Percentiles rank a stretch among this genome's conserved stretches.
These are phyloP conservation scores for Lophochroa leadbeateri DNA, from an alignment of 2,113 vertebrate genomes.

Conservation along the genomic window DNA sequence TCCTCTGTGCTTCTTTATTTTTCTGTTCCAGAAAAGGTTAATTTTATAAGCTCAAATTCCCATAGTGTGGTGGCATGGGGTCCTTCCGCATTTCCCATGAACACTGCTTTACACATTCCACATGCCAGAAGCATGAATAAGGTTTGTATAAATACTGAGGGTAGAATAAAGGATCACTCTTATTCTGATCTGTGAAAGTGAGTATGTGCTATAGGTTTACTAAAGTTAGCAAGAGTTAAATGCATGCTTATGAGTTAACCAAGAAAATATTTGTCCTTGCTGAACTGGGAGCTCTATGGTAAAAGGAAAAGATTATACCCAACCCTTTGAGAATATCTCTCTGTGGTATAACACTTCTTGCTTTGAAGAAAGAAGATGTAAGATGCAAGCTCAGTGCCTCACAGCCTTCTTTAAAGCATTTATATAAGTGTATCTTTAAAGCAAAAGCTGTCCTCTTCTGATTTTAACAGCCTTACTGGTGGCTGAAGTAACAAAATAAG, in stretches of 20 bases:
- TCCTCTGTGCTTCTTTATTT: not conserved
- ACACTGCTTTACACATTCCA: not conserved
- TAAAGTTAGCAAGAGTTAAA: not conserved
- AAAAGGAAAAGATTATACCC: not conserved
- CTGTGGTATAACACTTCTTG: not conserved
- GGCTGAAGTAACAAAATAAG: not conserved
- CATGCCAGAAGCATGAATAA: not conserved
- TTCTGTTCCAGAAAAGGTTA: not conserved
- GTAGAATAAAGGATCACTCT: not conserved
- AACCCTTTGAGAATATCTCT: not conserved
- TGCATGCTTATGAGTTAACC: not conserved
- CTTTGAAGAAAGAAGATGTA: not conserved
- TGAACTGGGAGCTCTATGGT: accelerated
- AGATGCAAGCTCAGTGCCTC: not conserved
- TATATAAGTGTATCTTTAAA: not conserved
- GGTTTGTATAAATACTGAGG: not conserved
- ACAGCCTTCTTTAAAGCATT: not conserved
- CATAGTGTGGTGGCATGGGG: not conserved
- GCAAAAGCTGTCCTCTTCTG: not conserved
- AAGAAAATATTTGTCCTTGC: not conserved
- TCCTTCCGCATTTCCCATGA: not conserved
- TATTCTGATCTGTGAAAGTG: not conserved
- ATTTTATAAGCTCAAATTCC: not conserved
- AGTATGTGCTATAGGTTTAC: not conserved
- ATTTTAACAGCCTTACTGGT: not conserved